Evolutionary conservation across 1,140 invertebrate species (phyloP).

Genomic region (roundworm (Caenorhabditis elegans)): DNA sequence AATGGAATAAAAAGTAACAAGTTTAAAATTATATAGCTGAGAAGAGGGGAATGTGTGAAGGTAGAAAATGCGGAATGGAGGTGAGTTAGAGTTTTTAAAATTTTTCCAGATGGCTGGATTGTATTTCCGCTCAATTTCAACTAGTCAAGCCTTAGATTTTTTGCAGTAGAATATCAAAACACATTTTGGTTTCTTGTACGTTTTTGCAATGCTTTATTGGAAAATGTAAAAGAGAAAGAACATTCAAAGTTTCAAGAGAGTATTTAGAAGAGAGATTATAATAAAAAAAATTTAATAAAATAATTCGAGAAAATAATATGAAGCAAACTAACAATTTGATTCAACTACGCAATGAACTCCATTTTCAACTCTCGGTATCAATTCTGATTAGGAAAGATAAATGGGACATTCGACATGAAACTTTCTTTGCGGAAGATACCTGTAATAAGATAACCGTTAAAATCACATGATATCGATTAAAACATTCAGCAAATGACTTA

Average conservation of each 20-base stretch:
- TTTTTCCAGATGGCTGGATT: background rate
- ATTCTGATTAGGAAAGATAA: slow-evolving; percentile 12
- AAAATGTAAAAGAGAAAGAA: too few species aligned
- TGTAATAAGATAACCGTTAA: background rate
- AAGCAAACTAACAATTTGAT: background rate
- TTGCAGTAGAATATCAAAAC: background rate
- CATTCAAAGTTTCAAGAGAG: too few species aligned
- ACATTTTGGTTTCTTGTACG: background rate
- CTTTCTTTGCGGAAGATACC: slow-evolving; percentile 5
- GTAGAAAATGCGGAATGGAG: background rate
- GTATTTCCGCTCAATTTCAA: background rate
- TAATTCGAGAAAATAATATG: background rate
- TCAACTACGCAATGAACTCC: too few species aligned
- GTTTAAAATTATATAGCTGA: background rate
- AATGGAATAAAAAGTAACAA: background rate
- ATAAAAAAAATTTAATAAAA: background rate
- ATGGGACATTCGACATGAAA: slow-evolving; percentile 15
- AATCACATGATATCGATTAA: background rate
- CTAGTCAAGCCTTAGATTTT: too few species aligned
- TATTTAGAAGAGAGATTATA: too few species aligned
- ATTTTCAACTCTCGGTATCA: background rate
- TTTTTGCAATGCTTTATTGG: too few species aligned
- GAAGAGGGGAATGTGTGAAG: background rate
- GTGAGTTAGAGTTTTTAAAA: too few species aligned
- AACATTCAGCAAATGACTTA: background rate